These are phyloP conservation scores for Cervus canadensis DNA, from an alignment of 2,113 vertebrate genomes.

Conservation along the genomic window DNA sequence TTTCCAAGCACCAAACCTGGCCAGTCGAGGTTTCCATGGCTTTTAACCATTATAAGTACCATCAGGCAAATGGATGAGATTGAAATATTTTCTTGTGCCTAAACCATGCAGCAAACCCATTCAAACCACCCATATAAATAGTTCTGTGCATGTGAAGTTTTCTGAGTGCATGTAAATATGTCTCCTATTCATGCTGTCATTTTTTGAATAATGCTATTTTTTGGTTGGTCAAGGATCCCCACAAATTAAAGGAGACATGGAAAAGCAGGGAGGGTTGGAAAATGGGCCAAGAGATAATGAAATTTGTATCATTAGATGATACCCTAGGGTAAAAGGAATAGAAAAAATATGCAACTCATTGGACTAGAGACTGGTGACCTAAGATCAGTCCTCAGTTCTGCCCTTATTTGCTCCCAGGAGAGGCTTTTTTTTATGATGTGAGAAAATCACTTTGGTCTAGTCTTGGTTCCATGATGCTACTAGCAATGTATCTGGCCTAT, in stretches of 20 bases:
- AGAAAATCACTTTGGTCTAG: neutral
- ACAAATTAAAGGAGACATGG: neutral
- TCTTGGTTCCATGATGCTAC: neutral
- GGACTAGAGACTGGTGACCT: neutral
- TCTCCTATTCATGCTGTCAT: neutral
- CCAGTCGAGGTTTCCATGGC: neutral
- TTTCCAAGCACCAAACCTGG: neutral
- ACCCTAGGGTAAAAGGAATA: neutral
- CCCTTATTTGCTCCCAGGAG: neutral
- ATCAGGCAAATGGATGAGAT: neutral
- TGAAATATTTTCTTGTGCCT: conserved; percentile 25
- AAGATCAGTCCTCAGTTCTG: neutral
- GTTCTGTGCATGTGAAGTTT: neutral
- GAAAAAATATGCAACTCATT: neutral
- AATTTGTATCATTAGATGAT: neutral
- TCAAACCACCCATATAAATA: neutral
- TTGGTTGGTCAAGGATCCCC: neutral
- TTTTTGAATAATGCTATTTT: neutral
- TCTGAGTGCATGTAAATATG: neutral
- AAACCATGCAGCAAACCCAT: neutral
- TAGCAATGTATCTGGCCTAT: neutral
- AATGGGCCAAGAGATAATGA: neutral
- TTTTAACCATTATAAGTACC: neutral
- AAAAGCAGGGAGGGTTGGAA: neutral
- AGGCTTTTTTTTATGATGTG: neutral